These are phyloP conservation scores for Trachelus iudaicus DNA, from an alignment of 2,888 invertebrate genomes.

Conservation along the genomic window DNA sequence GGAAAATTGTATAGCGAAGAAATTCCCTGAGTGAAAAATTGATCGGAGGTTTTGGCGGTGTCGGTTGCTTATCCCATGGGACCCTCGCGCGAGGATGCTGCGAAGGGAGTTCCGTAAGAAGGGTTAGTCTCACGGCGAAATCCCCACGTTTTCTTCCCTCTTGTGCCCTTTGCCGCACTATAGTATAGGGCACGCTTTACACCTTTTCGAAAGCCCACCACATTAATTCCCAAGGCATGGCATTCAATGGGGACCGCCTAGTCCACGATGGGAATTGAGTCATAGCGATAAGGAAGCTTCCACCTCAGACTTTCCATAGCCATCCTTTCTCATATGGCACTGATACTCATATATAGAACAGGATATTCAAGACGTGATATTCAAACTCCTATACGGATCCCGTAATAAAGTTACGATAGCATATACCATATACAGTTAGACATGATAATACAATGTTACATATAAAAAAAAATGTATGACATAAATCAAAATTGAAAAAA, in stretches of 20 bases:
- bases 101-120: not conserved
- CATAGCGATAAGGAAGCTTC: not conserved
- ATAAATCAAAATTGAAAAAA: not conserved
- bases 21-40: slow-evolving; percentile 51
- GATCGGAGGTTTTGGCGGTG: slow-evolving; percentile 28
- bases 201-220: not conserved
- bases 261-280: not conserved
- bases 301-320: not conserved
- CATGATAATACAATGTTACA: not conserved
- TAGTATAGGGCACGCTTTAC: not conserved
- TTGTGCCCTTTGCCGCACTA: not conserved
- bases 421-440: not conserved
- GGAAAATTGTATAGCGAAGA: slow-evolving; percentile 37
- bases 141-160: not conserved
- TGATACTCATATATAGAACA: not conserved
- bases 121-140: not conserved
- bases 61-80: not conserved
- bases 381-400: not conserved
- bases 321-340: not conserved
- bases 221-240: not conserved
- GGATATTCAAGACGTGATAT: not conserved
- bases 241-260: not conserved
- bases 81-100: not conserved
- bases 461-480: not conserved
- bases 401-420: not conserved